A percentile compares a stretch with the other conserved stretches of the same genome.
These are phyloP conservation scores for Epinephelus fuscoguttatus DNA, from an alignment of 2,113 vertebrate genomes.

Conservation along the genomic window DNA sequence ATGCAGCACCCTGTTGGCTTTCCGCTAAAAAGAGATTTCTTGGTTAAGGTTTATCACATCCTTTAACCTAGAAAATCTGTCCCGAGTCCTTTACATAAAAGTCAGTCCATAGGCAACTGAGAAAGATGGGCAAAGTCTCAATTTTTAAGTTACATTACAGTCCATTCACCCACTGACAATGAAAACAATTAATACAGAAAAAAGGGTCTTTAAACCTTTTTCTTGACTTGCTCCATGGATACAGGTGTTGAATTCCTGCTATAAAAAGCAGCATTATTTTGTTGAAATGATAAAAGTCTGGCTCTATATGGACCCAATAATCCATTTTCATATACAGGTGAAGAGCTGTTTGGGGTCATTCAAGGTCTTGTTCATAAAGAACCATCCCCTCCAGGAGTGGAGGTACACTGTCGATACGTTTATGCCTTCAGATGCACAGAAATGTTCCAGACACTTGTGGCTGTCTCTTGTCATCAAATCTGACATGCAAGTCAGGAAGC, in stretches of 20 bases:
- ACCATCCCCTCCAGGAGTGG: conserved; percentile 5
- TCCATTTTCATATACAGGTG: not conserved
- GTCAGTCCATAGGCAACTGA: no score
- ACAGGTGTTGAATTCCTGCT: not conserved
- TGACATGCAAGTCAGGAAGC: conserved; percentile 57
- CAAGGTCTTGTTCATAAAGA: not conserved
- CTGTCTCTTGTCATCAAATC: conserved; percentile 70
- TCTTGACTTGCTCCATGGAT: not conserved
- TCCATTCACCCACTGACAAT: no score
- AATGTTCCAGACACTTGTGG: conserved; percentile 60
- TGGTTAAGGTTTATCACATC: no score
- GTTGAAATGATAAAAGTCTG: not conserved
- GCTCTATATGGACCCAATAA: not conserved
- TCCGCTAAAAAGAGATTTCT: no score
- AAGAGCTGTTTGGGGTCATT: not conserved
- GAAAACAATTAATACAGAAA: no score
- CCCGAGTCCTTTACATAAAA: no score
- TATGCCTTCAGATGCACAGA: conserved; percentile 32
- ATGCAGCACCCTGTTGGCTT: no score
- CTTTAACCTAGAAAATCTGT: no score
- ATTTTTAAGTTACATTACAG: no score
- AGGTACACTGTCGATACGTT: conserved; percentile 10
- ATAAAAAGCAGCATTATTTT: not conserved
- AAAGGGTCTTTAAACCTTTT: not conserved
- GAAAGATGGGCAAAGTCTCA: no score